A percentile compares a stretch with the other conserved stretches of the same genome.
phyloP scores from a whole-genome alignment of 2,113 vertebrate species.

The Leucopsar rothschildi region DNA sequence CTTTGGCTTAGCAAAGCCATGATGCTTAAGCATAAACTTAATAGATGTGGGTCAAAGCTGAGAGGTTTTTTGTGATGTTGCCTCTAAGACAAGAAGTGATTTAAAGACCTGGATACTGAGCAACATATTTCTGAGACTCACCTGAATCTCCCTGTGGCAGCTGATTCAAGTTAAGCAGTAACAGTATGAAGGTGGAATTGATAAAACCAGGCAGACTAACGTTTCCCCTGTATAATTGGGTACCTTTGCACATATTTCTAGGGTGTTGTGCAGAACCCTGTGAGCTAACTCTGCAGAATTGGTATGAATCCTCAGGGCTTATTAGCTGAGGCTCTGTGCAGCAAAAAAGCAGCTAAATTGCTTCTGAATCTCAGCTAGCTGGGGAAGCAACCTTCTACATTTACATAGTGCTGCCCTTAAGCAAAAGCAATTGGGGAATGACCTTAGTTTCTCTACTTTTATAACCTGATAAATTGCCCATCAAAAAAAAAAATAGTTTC shows the following conservation, averaged over 20 bases:
- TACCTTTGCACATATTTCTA: not conserved
- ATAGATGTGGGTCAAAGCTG: not conserved
- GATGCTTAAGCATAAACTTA: not conserved
- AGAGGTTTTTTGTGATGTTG: not conserved
- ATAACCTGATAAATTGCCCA: conserved; percentile 32
- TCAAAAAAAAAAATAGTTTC: conserved; percentile 8
- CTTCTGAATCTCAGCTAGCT: not conserved
- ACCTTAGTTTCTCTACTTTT: conserved; percentile 20
- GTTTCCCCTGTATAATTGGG: not conserved
- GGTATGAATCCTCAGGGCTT: not conserved
- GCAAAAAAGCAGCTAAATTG: not conserved
- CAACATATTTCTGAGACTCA: not conserved
- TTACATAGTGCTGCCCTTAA: conserved; percentile 9
- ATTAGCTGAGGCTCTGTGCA: not conserved
- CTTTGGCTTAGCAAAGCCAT: not conserved
- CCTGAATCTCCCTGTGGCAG: not conserved
- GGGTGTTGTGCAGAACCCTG: not conserved
- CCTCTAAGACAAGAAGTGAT: not conserved
- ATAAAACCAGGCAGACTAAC: not conserved
- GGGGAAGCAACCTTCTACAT: not conserved
- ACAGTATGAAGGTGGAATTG: not conserved
- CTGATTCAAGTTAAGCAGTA: not conserved
- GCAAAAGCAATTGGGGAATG: conserved; percentile 19
- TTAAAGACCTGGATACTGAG: not conserved
- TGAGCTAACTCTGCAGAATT: not conserved